Evolutionary conservation across 2,888 invertebrate genomes (phyloP), one percentile per base, ranked within the genome.

Genomic region (Watsonalla binaria): DNA sequence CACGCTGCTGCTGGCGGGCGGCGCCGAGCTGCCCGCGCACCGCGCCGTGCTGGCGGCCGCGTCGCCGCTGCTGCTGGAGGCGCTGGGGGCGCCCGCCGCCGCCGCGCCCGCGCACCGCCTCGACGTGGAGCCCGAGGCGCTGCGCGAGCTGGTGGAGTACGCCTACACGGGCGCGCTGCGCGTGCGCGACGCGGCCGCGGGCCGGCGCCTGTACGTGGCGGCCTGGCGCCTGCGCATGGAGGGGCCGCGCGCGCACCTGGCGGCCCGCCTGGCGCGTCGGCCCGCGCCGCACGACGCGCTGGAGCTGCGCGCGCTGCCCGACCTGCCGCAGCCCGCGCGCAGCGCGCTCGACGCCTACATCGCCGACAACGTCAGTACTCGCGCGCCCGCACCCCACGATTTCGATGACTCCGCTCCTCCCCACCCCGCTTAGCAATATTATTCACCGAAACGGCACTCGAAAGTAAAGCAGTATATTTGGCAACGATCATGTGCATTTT

Each of bases 121-220:
- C 58, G 78, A 68, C 56, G 78, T 82, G 42, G 76, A 76, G 47
- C 72, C 81, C 86, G 92, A 91, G 48, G 94, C 96, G 50, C 91
- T 97, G 73, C 93, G 94, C 66, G 92, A 93, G 60, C 92, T 97
- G 47, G 93, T 97, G 49, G 95, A 96, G 76, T 97, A 95, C 87
- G 95, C 95, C 50, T 97, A 97, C 86, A 96, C 96, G 13, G 94
- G 95, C 35, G 93, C 93, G 83, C 77, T 93, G 64, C 82, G 85
- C 58, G 92, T 92, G 59, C 86, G 87, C 54, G 76, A 70, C 53
- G 82, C 90, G 59, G 73, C 73, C 47, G 86, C 87, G 62, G 93
- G 97, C 55, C 94, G 94, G 72, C 93, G 94, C 24, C 94, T 97
- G 57, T 97, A 96, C 92, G 89, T 93, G 72, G 94, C 96, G n/a